Base-by-base conservation (phyloP, 2,888 invertebrate genomes). In the Conchocele bisecta region DNA sequence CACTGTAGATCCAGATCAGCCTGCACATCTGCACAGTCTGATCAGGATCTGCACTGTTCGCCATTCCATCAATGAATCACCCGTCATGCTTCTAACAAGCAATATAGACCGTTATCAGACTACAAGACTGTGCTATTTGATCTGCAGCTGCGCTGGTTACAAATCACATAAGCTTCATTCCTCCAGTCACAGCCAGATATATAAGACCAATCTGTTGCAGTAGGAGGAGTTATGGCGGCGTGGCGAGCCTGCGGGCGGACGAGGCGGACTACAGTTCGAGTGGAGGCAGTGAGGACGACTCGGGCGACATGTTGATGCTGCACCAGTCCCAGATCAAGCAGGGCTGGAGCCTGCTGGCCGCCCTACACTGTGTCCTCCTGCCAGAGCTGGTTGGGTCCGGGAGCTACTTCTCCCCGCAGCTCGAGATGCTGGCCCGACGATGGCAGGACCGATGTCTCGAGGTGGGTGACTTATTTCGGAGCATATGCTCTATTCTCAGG, bases 361-460 rank as follows among this genome's bases (percentile, higher is more conserved):
- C 99, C 0, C 93, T 99, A 51, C 99, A 99, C 91, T 98, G 98
- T 88, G 97, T 99, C 28, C 93, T 98, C 50, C 92, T 99, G 69
- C 98, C 99, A 0, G 98, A 99, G 86, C 96, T 97, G 90, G 95
- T 98, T 9, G 94, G 95, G 0, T 66, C 92, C 87, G 84, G 93
- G 88, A 95, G 95, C 35, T 94, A 95, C 92, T 97, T 98, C 89
- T 94, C 97, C n/a, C 98, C 98, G 0, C 96, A 97, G 91, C 97
- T 99, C 4, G 99, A 99, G 92, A 96, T 98, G 95, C 93, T 99
- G 93, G 99, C 98, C 0, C 94, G 98, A 20, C 93, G 98, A 73
- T 99, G 99, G 99, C 99, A 99, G 91, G 99, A 99, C 92, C 96
- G 98, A 84, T 99, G 99, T 91, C 93, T 99, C 5, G 99, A 99